phyloP scores from a whole-genome alignment of 2,797 vertebrate species.

The Channa striata region DNA sequence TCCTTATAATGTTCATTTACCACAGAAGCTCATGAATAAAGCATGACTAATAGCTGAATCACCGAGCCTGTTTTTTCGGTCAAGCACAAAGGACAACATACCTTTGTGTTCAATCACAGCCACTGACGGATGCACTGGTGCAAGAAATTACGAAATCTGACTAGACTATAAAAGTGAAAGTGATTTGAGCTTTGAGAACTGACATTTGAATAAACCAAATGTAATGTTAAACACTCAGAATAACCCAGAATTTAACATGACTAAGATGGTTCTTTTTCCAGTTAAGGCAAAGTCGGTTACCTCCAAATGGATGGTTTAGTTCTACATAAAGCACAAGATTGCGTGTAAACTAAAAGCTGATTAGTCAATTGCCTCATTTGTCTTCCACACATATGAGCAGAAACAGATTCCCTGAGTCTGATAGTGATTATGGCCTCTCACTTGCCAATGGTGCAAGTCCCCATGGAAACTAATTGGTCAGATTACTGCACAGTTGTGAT shows the following conservation, averaged over 20 bases:
- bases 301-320: not conserved
- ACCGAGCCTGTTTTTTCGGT: not conserved
- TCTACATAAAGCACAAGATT: not conserved
- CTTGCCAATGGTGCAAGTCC: slow-evolving; percentile 41
- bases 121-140: not conserved
- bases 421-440: slow-evolving; percentile 52
- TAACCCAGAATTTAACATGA: too few species aligned
- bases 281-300: not conserved
- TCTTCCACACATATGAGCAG: slow-evolving; percentile 14
- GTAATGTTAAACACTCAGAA: not conserved
- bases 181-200: too few species aligned
- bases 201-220: too few species aligned
- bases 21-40: slow-evolving; percentile 47
- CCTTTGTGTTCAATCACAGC: slow-evolving; percentile 4
- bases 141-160: not conserved
- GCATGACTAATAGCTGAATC: slow-evolving; percentile 39
- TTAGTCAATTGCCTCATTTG: slow-evolving; percentile 21
- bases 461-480: slow-evolving; percentile 71
- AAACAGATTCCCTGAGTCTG: slow-evolving; percentile 54
- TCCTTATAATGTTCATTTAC: slow-evolving; percentile 28
- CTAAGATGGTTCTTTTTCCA: not conserved
- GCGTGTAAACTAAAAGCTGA: slow-evolving; percentile 26
- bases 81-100: not conserved
- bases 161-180: not conserved
- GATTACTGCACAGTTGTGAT: slow-evolving; percentile 72